Evolutionary conservation across 2,797 vertebrate species (phyloP).

Genomic region (Agapornis canus): DNA sequence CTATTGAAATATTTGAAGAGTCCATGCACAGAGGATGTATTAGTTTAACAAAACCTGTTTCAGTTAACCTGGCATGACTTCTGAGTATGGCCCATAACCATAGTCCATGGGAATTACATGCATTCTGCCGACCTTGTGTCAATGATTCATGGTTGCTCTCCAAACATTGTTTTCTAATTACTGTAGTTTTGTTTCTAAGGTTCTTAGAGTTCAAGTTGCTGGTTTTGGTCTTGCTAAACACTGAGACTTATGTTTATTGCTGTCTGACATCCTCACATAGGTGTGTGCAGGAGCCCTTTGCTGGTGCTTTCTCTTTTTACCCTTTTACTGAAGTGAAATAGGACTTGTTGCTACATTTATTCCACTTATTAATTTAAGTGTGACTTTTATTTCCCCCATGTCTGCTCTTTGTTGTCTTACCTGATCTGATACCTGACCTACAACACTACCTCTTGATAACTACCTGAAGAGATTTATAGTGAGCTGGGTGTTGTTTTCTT

Average conservation of each 20-base stretch:
- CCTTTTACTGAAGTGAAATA: not conserved
- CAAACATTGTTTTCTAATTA: not conserved
- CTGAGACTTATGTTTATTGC: not conserved
- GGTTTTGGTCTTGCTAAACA: not conserved
- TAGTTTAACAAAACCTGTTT: not conserved
- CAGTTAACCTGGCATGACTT: not conserved
- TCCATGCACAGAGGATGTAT: not conserved
- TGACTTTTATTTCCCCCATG: not conserved
- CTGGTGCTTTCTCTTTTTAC: not conserved
- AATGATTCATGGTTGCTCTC: not conserved
- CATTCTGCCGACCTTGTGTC: not conserved
- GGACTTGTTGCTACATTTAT: not conserved
- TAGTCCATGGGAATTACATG: not conserved
- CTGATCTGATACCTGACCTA: not conserved
- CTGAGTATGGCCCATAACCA: not conserved
- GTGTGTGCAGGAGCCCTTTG: not conserved
- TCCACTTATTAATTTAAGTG: not conserved
- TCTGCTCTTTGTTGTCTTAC: not conserved
- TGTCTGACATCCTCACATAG: not conserved
- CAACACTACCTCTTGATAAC: not conserved
- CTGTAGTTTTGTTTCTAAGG: not conserved
- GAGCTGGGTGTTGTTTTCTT: not conserved
- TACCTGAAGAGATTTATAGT: not conserved
- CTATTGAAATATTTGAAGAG: not conserved
- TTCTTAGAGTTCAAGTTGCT: not conserved